Conservation (phyloP, 2,888 invertebrate genomes). For the Lycophotia porphyrea region DNA sequence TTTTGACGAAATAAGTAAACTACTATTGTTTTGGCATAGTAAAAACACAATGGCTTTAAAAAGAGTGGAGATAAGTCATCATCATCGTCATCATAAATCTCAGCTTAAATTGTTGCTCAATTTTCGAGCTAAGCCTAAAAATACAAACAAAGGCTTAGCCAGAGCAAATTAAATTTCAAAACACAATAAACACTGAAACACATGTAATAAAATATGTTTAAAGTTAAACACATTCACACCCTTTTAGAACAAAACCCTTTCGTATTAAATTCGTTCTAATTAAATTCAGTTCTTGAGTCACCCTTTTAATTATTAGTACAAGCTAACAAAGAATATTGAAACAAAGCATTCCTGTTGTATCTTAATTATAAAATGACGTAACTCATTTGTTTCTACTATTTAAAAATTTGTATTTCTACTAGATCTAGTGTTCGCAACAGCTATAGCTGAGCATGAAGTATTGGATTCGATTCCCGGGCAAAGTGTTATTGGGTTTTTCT, state of each 20-base stretch:
- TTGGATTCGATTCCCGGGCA: background rate
- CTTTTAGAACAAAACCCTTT: slow-evolving; percentile 36
- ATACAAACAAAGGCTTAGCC: slow-evolving; percentile 5
- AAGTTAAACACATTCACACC: slow-evolving; percentile 13
- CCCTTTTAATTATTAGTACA: slow-evolving; percentile 21
- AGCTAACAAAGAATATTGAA: slow-evolving; percentile 27
- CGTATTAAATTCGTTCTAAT: slow-evolving; percentile 36
- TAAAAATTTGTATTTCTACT: background rate
- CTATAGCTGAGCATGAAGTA: background rate
- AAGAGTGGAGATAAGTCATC: background rate
- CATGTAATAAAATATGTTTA: slow-evolving; percentile 30
- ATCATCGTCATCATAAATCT: background rate
- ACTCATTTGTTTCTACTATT: background rate
- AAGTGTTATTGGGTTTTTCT: background rate
- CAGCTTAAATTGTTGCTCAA: background rate
- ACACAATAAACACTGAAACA: slow-evolving; percentile 26
- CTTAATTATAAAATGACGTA: background rate
- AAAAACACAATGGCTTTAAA: background rate
- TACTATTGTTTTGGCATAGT: background rate
- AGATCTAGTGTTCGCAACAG: background rate
- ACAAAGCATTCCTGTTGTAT: slow-evolving; percentile 26
- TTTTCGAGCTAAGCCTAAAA: background rate
- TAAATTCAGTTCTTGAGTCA: slow-evolving; percentile 32
- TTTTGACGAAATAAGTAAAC: background rate
- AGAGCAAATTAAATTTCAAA: slow-evolving; percentile 26